phyloP scores from a whole-genome alignment of 2,113 vertebrate species.

The Tylochromis polylepis region DNA sequence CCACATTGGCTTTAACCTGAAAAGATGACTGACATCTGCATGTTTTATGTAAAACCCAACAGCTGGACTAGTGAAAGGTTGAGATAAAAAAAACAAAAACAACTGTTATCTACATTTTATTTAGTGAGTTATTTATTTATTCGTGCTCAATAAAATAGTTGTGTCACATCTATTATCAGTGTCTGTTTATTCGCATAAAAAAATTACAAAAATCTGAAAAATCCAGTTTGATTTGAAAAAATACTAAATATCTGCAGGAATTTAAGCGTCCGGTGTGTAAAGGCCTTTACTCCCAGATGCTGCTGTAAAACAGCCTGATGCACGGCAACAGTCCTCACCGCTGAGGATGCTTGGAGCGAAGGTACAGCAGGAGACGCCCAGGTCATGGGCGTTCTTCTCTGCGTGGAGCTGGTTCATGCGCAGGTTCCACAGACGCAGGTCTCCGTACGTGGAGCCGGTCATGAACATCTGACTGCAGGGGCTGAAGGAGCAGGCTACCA shows the following conservation, averaged over 20 bases:
- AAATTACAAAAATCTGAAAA: accelerated
- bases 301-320: background rate
- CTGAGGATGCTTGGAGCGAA: constrained; percentile 76
- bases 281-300: background rate
- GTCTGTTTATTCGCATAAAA: background rate
- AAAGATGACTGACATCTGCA: background rate
- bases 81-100: background rate
- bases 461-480: constrained; percentile 83
- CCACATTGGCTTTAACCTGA: background rate
- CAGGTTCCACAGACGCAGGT: constrained; percentile 89
- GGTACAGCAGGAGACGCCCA: constrained; percentile 89
- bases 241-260: background rate
- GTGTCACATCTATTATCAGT: background rate
- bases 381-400: constrained; percentile 89
- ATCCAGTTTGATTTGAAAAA: background rate
- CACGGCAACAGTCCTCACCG: constrained; percentile 36
- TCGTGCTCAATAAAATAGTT: background rate
- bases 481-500: constrained; percentile 90
- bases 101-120: background rate
- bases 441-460: constrained; percentile 90
- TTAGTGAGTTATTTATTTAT: background rate
- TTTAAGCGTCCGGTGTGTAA: background rate
- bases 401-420: constrained; percentile 81
- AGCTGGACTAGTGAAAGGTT: background rate
- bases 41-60: background rate